These are phyloP conservation scores for Drosophila nigrodunni DNA, from an alignment of 1,140 invertebrate genomes.

Conservation along the genomic window DNA sequence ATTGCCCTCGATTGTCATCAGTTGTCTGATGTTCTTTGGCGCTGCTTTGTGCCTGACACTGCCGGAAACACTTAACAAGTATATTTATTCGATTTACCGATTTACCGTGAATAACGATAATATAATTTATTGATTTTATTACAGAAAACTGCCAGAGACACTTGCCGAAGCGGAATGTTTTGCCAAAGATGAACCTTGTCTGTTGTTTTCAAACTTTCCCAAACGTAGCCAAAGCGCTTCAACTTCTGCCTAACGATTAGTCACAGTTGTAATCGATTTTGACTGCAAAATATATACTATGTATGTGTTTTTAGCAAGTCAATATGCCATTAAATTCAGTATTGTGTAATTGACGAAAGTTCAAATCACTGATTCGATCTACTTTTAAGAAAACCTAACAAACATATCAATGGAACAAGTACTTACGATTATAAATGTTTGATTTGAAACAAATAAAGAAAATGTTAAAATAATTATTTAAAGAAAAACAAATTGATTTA, in stretches of 20 bases:
- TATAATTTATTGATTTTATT: background rate
- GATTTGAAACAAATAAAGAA: no score
- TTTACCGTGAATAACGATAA: background rate
- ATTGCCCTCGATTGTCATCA: slow-evolving; percentile 86
- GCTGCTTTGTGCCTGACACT: slow-evolving; percentile 86
- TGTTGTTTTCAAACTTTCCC: slow-evolving; percentile 56
- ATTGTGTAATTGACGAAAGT: background rate
- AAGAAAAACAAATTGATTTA: no score
- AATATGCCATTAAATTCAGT: background rate
- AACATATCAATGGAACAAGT: background rate
- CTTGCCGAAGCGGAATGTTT: slow-evolving; percentile 87
- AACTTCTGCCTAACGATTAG: background rate
- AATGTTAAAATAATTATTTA: no score
- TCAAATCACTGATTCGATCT: background rate
- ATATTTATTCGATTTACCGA: background rate
- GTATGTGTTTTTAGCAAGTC: slow-evolving; percentile 14
- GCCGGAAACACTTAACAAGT: slow-evolving; percentile 87
- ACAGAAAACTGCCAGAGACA: slow-evolving; percentile 85
- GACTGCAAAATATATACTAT: slow-evolving; percentile 14
- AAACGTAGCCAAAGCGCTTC: background rate
- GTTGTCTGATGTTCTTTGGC: slow-evolving; percentile 85
- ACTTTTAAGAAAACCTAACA: background rate
- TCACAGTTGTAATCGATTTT: background rate
- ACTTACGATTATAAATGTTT: background rate
- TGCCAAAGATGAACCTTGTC: slow-evolving; percentile 84